Conservation (phyloP, 2,113 vertebrate genomes). For the Bujurquina vittata region DNA sequence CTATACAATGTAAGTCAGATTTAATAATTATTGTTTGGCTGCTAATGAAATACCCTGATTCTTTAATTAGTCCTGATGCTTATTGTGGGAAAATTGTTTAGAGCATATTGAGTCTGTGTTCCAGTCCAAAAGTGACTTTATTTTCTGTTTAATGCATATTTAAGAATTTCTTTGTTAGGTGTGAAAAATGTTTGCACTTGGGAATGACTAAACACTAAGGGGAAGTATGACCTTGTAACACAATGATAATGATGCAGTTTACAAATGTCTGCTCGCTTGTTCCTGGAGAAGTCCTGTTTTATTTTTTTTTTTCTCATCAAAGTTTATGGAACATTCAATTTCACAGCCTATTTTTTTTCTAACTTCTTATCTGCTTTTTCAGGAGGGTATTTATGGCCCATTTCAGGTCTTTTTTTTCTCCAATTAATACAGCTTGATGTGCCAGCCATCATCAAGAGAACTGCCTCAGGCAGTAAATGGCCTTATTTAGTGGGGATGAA, state of each 20-base stretch:
- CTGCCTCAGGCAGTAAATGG: constrained; percentile 63
- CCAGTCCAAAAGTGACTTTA: background rate
- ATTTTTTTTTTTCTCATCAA: constrained; percentile 14
- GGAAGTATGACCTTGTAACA: constrained; percentile 22
- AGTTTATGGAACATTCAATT: constrained; percentile 54
- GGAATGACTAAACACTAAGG: constrained; percentile 3
- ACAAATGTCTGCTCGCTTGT: constrained; percentile 11
- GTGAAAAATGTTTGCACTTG: constrained; percentile 9
- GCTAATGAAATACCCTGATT: constrained; percentile 6
- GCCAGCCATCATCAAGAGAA: constrained; percentile 45
- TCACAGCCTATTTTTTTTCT: constrained; percentile 40
- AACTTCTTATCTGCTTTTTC: constrained; percentile 63
- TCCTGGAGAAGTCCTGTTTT: constrained; percentile 21
- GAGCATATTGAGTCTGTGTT: background rate
- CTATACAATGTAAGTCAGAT: constrained; percentile 62
- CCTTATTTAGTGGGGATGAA: constrained; percentile 71
- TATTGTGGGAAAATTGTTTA: constrained; percentile 11
- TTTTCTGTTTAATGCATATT: constrained; percentile 1
- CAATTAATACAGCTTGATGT: constrained; percentile 63
- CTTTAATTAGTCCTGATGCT: constrained; percentile 1
- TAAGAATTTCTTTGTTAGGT: constrained; percentile 23
- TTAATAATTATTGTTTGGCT: constrained; percentile 17
- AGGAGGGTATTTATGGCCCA: constrained; percentile 51
- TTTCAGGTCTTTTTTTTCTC: constrained; percentile 48
- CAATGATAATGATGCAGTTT: constrained; percentile 18